phyloP scores from a whole-genome alignment of 2,888 invertebrate species.

The Teleiodes luculella region DNA sequence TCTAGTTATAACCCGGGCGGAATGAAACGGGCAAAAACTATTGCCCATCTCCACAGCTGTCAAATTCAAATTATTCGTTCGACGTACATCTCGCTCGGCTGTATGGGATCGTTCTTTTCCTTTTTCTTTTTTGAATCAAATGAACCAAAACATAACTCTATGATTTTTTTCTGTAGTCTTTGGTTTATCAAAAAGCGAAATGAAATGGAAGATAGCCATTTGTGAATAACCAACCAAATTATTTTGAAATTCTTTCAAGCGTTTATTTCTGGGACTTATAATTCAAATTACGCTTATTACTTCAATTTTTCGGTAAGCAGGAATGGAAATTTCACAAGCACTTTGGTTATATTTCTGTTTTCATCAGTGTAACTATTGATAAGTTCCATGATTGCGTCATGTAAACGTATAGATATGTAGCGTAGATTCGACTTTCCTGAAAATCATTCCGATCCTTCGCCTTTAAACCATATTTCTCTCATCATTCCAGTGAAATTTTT shows the following conservation, averaged over 20 bases:
- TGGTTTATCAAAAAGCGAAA: constrained; percentile 45
- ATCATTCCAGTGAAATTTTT: constrained; percentile 15
- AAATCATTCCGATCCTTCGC: constrained; percentile 28
- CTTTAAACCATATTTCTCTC: constrained; percentile 14
- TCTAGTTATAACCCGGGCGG: too few relatives aligned
- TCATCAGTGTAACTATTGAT: constrained; percentile 61
- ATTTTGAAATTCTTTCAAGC: constrained; percentile 24
- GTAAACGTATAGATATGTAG: constrained; percentile 59
- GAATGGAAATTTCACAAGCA: constrained; percentile 34
- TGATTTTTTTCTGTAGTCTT: constrained; percentile 27
- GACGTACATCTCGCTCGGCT: too few relatives aligned
- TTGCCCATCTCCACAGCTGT: too few relatives aligned
- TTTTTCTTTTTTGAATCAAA: too few relatives aligned
- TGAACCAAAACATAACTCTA: too few relatives aligned
- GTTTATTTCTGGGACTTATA: constrained; percentile 22
- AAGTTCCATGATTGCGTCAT: constrained; percentile 74
- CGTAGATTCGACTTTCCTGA: constrained; percentile 35
- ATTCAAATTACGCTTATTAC: constrained; percentile 19
- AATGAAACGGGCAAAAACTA: too few relatives aligned
- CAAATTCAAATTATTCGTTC: too few relatives aligned
- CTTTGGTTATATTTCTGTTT: constrained; percentile 71
- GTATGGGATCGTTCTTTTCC: too few relatives aligned
- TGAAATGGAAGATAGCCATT: constrained; percentile 67
- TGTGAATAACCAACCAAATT: constrained; percentile 57
- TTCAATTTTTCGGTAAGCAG: constrained; percentile 40